Conservation (phyloP, 1,140 invertebrate species). For the Nymphalis io region DNA sequence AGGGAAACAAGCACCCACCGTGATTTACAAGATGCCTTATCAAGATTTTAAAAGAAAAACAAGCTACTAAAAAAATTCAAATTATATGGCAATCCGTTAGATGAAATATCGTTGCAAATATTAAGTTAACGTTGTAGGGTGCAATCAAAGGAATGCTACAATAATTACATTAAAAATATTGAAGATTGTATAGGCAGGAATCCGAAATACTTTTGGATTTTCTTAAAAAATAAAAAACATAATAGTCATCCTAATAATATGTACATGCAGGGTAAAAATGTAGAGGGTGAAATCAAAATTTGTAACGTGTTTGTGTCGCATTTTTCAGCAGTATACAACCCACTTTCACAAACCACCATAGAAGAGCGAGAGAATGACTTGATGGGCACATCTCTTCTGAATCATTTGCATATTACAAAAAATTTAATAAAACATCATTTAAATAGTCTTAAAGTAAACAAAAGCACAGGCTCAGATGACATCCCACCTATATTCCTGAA, state of each 20-base stretch:
- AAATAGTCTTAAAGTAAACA: too few species aligned
- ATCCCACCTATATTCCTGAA: too few species aligned
- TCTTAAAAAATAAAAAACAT: background rate
- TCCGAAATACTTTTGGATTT: slow-evolving; percentile 4
- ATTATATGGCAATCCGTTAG: slow-evolving; percentile 3
- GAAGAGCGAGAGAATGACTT: background rate
- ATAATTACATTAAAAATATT: background rate
- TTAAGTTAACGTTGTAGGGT: background rate
- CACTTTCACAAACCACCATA: background rate
- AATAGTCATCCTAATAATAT: slow-evolving; percentile 1
- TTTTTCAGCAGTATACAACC: background rate
- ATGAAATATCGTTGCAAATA: background rate
- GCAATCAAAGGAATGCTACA: background rate
- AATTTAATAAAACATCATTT: too few species aligned
- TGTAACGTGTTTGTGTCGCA: background rate
- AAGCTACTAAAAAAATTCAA: background rate
- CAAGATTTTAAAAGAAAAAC: background rate
- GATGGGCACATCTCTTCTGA: too few species aligned
- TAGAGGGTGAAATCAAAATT: too few species aligned
- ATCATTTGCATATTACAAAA: too few species aligned
- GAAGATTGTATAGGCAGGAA: too few species aligned
- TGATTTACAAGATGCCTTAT: background rate
- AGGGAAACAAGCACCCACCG: background rate
- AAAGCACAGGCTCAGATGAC: too few species aligned
- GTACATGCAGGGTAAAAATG: background rate